Evolutionary conservation across 2,888 invertebrate species (phyloP), one percentile per base, ranked within the genome.

Genomic region (Endotricha flammealis): DNA sequence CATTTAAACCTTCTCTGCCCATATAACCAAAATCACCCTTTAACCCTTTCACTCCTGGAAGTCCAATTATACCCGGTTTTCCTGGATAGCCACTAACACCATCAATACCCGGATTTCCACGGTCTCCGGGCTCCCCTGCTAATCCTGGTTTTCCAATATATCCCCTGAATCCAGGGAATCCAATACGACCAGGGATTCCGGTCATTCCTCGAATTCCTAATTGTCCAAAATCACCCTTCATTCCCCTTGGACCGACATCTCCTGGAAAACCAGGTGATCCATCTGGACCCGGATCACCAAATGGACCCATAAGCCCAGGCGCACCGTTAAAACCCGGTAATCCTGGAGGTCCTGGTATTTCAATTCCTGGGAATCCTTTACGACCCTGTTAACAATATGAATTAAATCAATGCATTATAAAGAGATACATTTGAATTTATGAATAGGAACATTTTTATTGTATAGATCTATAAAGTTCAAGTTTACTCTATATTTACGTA

Each of bases 41-140:
- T 12, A 37, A 8, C 32, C 83, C 83, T 52, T 67, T 68, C 10
- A 29, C 28, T 25, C 83, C 83, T 23, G 5, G 39, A 8, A 36
- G 44, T 12, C 83, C 83, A 31, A 17, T 17, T 3, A 14, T 32
- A 7, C 76, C 75, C 3, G 33, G 32, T 28, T 4, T 91, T 35
- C 97, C 97, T 20, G 56, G 51, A 24, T 24, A 12, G 8, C 73
- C 73, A 7, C 28, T 11, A 34, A 46, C 51, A 16, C 75, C 75
- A 8, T 94, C 93, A 42, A 92, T 85, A 42, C 98, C 97, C 54
- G 88, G 88, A 63, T 91, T 91, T 27, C 96, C 96, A 38, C 90
- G 82, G 53, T 95, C 94, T 46, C 96, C 96, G 64, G 44, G 90
- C 9, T 44, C 38, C 13, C 73, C 73, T 12, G 4, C 31, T 1